Base-by-base conservation (phyloP, 2,888 invertebrate species). In the Liopterus haemorrhoidalis region DNA sequence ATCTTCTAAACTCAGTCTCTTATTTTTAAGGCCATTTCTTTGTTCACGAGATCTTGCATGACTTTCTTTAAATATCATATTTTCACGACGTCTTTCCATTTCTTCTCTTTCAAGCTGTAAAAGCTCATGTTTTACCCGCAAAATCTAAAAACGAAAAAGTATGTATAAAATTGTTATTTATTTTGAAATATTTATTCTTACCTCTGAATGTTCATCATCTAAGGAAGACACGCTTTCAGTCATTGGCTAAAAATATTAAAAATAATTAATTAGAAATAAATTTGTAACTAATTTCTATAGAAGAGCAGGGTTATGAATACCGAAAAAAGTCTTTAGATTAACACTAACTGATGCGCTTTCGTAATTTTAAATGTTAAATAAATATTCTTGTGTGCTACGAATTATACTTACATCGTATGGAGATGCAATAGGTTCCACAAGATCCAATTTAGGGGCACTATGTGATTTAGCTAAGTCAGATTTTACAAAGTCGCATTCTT, bases 21-120 rank as follows among this genome's bases (percentile, higher is more conserved):
- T 66, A 42, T 55, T 60, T 50, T 61, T 57, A 39, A 62, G 53
- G 35, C 59, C 57, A 11, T 57, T 54, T 53, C 63, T 64, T 4
- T 35, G 20, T 28, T 46, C 41, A 11, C 31, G n/a, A n/a, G n/a
- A n/a, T 3, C 32, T 32, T n/a, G 75, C 76, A 57, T 79, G 73
- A 55, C 70, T 73, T 58, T 84, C 84, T 28, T 80, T 74, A 54
- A 78, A 70, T 14, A 82, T 68, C 6, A 85, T 67, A 61, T 82
- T 85, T 57, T 82, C 85, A 8, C 83, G 72, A 59, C 85, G 84
- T 2, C 86, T 72, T 52, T 84, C 78, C 8, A 86, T 60, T 60
- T 86, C 85, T 61, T 86, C 86, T 63, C 83, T 82, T 61, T 88
- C 85, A 32, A 83, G 65, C 62, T 87, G 85, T 3, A 85, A 65